Evolutionary conservation across 1,140 invertebrate genomes (phyloP), one percentile per base, ranked within the genome.

Genomic region (Drosophila novamexicana): DNA sequence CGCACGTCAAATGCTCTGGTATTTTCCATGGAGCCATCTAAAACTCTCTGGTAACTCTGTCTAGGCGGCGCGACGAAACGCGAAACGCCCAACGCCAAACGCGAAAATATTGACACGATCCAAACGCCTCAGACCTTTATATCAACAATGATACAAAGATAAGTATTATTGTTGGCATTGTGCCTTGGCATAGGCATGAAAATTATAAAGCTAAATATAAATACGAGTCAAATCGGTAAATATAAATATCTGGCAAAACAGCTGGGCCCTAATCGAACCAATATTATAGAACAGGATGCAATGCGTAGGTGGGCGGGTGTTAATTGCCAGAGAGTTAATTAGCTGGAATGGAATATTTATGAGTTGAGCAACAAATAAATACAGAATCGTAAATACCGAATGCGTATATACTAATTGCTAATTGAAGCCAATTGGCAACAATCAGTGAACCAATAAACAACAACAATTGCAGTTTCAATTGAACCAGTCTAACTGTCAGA

Each of bases 31-130:
- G 66, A 5, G 7, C 37, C 10, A 53, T 34, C 50, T 3, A 54
- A 73, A 57, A 9, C 58, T 67, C 42, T 52, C 45, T 22, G 58
- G 49, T 36, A 57, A 42, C 66, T 57, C 86, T 86, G 77, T 81
- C 69, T 72, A 66, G 75, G 67, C 69, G 79, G n/a, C 14, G 42
- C 42, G 32, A 36, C 70, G 56, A 67, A 61, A 54, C 32, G 34
- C 49, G 56, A 67, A 54, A 53, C 22, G 22, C 22, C 22, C 0
- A 61, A 54, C 32, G 34, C 49, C 49, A 67, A 54, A 53, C 18
- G 64, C 81, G 70, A 88, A 82, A 88, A 85, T 85, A 82, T 85
- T 85, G 79, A 85, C 82, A 82, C 75, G 71, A 76, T 79, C 59
- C 14, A 47, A 68, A 68, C 68, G 67, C 50, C 10, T 40, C 16